Base-by-base conservation (phyloP, 2,888 invertebrate genomes). In the Agrotis exclamationis region DNA sequence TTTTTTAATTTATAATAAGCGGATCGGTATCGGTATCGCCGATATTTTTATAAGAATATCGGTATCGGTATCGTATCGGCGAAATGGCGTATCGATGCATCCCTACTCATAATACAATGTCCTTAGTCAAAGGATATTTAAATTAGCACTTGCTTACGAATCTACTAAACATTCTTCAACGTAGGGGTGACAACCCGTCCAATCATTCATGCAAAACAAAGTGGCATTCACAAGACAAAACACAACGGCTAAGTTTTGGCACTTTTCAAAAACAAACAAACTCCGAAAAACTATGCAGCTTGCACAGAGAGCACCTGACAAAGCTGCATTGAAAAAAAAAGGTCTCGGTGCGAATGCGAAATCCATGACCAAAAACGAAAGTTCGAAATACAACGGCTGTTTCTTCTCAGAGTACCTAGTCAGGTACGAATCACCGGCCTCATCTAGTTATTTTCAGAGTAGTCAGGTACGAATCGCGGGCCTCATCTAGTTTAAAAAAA, bases 91-190 rank as follows among this genome's bases (percentile, higher is more conserved):
- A n/a, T n/a, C n/a, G n/a, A n/a, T n/a, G n/a, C n/a, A n/a, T n/a
- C n/a, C n/a, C n/a, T 16, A 47, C 39, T n/a, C 48, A 56, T 50
- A 50, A 24, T n/a, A 16, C 33, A 44, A 47, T 62, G 60, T n/a
- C 45, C 39, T 53, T 58, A 20, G 24, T 24, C 11, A n/a, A 45
- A 16, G 28, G 45, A 24, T 6, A 4, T 45, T 50, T 58, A 24
- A 9, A 58, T 58, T 63, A 44, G 24, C 53, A 63, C 14, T 24
- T 33, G 44, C 47, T 18, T 63, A 63, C 33, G 45, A 76, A 13
- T 18, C n/a, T 63, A 28, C 11, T 51, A 22, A 70, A 39, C 18
- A 22, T 28, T 33, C 16, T 3, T 20, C 44, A 39, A 22, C n/a
- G 14, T 48, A 22, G 1, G 0, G 56, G 4, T 18, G 39, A 39